phyloP scores from a whole-genome alignment of 1,140 invertebrate genomes.

The Zaprionus lachaisei region DNA sequence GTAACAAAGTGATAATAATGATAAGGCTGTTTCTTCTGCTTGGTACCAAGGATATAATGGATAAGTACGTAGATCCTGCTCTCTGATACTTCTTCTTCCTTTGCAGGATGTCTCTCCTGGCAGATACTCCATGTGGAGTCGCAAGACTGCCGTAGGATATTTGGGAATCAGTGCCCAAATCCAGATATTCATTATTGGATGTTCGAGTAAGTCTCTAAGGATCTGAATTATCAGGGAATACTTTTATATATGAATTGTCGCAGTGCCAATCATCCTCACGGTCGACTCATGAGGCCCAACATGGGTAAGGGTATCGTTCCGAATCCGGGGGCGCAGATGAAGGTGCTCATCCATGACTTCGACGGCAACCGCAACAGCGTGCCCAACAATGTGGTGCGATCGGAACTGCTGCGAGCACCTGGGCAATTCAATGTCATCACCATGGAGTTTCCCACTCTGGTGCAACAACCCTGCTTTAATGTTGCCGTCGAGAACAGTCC shows the following conservation, averaged over 20 bases:
- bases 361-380: background rate
- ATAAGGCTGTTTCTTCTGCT: background rate
- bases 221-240: too few species aligned
- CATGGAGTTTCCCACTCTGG: conserved; percentile 1
- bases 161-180: conserved; percentile 3
- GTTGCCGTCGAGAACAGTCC: background rate
- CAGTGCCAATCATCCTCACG: background rate
- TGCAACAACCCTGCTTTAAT: background rate
- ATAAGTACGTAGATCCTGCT: background rate
- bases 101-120: background rate
- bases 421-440: conserved; percentile 3
- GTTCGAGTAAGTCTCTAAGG: background rate
- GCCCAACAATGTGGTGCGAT: background rate
- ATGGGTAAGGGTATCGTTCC: background rate
- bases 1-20: background rate
- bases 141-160: background rate
- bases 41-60: background rate
- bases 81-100: background rate
- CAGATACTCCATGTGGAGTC: background rate
- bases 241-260: background rate
- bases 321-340: background rate
- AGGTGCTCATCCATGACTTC: conserved; percentile 10
- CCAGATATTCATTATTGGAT: background rate
- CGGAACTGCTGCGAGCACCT: background rate
- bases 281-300: background rate